Percentiles rank a stretch among this genome's conserved stretches.
phyloP scores from a whole-genome alignment of 2,888 invertebrate species.

The Tortricodes alternella region DNA sequence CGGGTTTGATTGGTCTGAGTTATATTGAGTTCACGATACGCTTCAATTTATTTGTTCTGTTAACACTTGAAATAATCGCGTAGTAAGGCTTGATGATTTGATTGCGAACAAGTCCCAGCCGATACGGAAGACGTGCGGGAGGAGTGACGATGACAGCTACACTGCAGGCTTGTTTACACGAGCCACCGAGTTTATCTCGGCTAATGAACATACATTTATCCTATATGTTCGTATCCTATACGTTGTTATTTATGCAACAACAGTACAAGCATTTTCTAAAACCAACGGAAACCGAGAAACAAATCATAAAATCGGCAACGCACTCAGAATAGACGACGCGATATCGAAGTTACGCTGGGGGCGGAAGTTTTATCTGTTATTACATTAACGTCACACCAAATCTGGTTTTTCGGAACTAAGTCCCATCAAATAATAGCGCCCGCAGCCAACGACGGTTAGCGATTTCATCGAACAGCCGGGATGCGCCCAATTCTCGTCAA shows the following conservation, averaged over 20 bases:
- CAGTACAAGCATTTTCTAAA: not conserved
- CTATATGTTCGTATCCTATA: not conserved
- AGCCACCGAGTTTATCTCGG: not conserved
- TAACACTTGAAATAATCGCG: not conserved
- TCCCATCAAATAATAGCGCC: constrained; percentile 68
- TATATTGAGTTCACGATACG: too few species aligned
- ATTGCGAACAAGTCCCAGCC: not conserved
- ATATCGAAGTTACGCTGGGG: constrained; percentile 34
- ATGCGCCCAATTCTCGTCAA: constrained; percentile 81
- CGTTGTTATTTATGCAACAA: constrained; percentile 5
- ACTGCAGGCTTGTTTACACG: constrained; percentile 15
- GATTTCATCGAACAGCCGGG: constrained; percentile 78
- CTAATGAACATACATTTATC: not conserved
- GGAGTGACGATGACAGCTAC: constrained; percentile 12
- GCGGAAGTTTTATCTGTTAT: constrained; percentile 59
- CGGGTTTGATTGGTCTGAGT: too few species aligned
- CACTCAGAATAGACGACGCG: constrained; percentile 24
- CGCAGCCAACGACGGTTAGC: constrained; percentile 71
- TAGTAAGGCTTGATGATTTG: not conserved
- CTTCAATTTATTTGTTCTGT: not conserved
- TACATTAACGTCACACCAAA: constrained; percentile 59
- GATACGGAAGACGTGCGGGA: constrained; percentile 2
- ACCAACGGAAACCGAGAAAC: not conserved
- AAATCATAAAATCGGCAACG: constrained; percentile 11
- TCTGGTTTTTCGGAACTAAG: constrained; percentile 59